Percentiles rank a stretch among this genome's conserved stretches.
phyloP scores from a whole-genome alignment of 2,888 invertebrate genomes.

The Neoascia interrupta region DNA sequence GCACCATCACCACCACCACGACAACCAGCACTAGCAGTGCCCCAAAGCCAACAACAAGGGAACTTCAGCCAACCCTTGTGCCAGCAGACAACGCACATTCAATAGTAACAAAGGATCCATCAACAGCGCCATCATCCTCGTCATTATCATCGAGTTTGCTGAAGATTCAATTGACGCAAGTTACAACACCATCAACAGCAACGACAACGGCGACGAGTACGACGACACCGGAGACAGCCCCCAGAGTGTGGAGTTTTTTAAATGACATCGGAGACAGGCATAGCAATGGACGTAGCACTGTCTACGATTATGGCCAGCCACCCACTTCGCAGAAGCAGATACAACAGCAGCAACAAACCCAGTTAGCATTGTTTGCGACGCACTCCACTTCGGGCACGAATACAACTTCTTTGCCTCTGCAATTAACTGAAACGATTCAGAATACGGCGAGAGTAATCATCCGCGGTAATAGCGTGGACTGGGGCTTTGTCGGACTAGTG shows the following conservation, averaged over 20 bases:
- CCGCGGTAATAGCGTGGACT: constrained; percentile 58
- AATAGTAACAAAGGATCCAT: constrained; percentile 57
- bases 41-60: constrained; percentile 15
- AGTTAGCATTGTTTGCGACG: constrained; percentile 56
- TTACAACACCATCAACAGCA: constrained; percentile 67
- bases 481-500: constrained; percentile 49
- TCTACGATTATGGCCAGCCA: constrained; percentile 45
- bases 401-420: constrained; percentile 51
- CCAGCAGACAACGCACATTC: constrained; percentile 52
- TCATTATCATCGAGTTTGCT: constrained; percentile 55
- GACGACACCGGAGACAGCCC: constrained; percentile 56
- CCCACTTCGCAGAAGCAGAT: constrained; percentile 53
- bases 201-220: constrained; percentile 39
- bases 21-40: constrained; percentile 61
- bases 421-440: constrained; percentile 64
- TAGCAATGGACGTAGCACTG: constrained; percentile 46
- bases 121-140: constrained; percentile 51
- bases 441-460: constrained; percentile 61
- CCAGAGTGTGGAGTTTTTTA: constrained; percentile 54
- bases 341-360: constrained; percentile 56
- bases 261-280: constrained; percentile 54
- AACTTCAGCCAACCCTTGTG: constrained; percentile 30
- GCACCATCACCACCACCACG: constrained; percentile 26
- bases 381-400: constrained; percentile 38
- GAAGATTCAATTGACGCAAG: constrained; percentile 70